Evolutionary conservation across 2,113 vertebrate genomes (phyloP).

Genomic region (Elgaria multicarinata): DNA sequence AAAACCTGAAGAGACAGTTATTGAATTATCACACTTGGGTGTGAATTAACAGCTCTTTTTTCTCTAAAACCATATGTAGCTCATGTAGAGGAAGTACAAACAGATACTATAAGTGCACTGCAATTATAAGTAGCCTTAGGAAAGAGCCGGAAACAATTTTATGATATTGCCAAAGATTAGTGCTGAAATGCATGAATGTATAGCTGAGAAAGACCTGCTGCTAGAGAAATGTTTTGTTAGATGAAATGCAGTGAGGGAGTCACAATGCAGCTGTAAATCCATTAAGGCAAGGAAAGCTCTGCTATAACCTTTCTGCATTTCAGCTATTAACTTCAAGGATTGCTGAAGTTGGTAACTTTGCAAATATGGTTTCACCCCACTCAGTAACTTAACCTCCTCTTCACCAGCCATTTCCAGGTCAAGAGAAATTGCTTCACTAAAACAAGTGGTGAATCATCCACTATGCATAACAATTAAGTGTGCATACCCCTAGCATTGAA

Average conservation of each 20-base stretch:
- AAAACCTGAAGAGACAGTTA: conserved; percentile 21
- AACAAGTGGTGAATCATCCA: not conserved
- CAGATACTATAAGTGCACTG: conserved; percentile 52
- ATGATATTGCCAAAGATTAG: conserved; percentile 65
- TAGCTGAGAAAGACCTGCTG: conserved; percentile 57
- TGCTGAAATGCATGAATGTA: conserved; percentile 64
- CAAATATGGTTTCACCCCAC: conserved; percentile 20
- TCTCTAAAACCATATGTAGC: conserved; percentile 35
- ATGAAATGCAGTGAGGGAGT: conserved; percentile 65
- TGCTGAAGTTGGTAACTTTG: conserved; percentile 31
- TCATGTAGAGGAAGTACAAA: conserved; percentile 63
- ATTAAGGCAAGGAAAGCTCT: conserved; percentile 58
- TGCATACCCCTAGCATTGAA: not conserved
- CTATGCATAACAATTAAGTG: not conserved
- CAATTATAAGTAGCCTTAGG: conserved; percentile 70
- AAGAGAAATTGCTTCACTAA: not conserved
- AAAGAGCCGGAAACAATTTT: conserved; percentile 62
- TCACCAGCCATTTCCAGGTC: conserved; percentile 9
- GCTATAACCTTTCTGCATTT: conserved; percentile 47
- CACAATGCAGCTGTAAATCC: conserved; percentile 67
- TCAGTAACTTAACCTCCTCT: conserved; percentile 26
- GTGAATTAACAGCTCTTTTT: conserved; percentile 59
- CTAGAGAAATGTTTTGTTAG: conserved; percentile 67
- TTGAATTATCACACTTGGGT: conserved; percentile 18
- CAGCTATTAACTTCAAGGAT: conserved; percentile 51